Evolutionary conservation across 2,797 vertebrate genomes (phyloP), one percentile per base, ranked within the genome.

Genomic region (Brachyalestes nurse): DNA sequence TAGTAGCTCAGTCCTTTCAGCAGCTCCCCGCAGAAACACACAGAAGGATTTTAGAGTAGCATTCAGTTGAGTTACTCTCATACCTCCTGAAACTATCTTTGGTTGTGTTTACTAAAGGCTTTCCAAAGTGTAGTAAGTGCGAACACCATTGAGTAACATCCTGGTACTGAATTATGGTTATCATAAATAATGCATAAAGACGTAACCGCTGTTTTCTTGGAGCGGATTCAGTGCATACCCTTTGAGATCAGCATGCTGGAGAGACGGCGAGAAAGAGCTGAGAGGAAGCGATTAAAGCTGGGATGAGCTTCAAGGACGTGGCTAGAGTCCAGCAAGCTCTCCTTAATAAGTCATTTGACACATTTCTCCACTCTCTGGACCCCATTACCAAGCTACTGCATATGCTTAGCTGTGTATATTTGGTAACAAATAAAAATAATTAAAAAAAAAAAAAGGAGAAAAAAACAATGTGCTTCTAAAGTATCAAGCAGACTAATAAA

Each of bases 281-380:
- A 74, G 62, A 66, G 61, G 64, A 69, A 75, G 53, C 72, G 38
- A 80, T 80, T 80, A 80, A 74, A 19, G 42, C 60, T 78, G 61
- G 72, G 51, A 77, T 38, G 67, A 77, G 67, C 67, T 82, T 77
- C 42, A 67, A 62, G 47, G 65, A 55, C 47, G 2, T 70, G 65
- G 72, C 65, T 34, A 8, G 28, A 65, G 65, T 75, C 76, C 61
- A 77, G 61, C 21, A 3, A 57, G 71, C 14, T 28, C 17, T 28
- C 9, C 13, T 12, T 72, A 61, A 78, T 21, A 78, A 67, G 62
- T 72, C 12, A 51, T 57, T 61, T 64, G 47, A 72, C 82, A 77
- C 70, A 71, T 66, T 76, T 79, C 6, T 42, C 47, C 73, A 47
- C 49, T 60, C 49, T 66, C 45, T 77, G 49, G 51, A 79, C 78